A percentile compares a stretch with the other conserved stretches of the same genome.
phyloP scores from a whole-genome alignment of 1,140 invertebrate genomes.

The Globodera ellingtonae region DNA sequence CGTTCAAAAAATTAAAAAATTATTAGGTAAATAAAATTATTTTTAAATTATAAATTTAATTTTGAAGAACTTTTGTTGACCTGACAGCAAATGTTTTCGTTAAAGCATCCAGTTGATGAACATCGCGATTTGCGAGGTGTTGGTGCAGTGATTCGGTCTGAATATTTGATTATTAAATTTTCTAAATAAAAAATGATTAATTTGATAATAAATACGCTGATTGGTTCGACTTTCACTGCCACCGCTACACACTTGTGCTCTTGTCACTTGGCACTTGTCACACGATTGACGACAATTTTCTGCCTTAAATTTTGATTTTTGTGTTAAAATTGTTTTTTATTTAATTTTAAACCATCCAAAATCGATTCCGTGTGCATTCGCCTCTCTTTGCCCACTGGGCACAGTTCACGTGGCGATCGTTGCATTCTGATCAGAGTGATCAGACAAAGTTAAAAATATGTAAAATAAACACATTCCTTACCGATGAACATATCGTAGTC shows the following conservation, averaged over 20 bases:
- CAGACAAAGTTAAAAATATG: background rate
- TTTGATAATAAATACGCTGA: background rate
- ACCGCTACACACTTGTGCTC: conserved; percentile 38
- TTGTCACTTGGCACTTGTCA: conserved; percentile 34
- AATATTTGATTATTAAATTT: background rate
- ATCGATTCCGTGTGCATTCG: conserved; percentile 22
- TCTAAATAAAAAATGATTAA: background rate
- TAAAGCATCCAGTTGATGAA: conserved; percentile 50
- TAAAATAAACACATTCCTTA: background rate
- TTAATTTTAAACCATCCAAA: conserved; percentile 8
- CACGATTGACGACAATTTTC: conserved; percentile 48
- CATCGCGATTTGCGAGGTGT: conserved; percentile 26
- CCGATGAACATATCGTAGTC: conserved; percentile 36
- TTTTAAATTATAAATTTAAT: too few relatives aligned
- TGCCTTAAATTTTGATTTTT: background rate
- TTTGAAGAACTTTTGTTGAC: background rate
- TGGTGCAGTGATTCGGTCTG: conserved; percentile 20
- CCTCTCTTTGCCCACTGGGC: conserved; percentile 26
- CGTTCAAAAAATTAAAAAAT: background rate
- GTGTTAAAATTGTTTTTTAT: background rate
- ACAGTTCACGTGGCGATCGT: conserved; percentile 43
- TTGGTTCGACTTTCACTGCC: conserved; percentile 26
- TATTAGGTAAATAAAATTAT: background rate
- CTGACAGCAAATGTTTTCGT: conserved; percentile 53
- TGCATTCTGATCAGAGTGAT: conserved; percentile 34